Base-by-base conservation (phyloP, 1,140 invertebrate genomes). In the Drosophila sp. region DNA sequence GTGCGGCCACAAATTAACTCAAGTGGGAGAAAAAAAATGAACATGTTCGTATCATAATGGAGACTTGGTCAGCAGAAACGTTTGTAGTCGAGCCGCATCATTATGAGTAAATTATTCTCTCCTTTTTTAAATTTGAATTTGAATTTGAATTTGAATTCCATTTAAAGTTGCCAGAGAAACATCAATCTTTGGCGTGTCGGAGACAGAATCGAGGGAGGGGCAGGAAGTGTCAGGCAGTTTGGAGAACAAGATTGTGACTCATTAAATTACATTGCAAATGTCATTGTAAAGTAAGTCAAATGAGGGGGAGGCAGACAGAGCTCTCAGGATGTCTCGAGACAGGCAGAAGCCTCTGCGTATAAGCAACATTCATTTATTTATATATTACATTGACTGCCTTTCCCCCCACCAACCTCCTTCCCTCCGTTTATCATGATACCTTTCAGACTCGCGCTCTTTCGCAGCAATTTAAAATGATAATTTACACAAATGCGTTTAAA, bases 401-500 rank as follows among this genome's bases (percentile, higher is more conserved):
- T 6, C 50, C 13, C 16, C 8, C 9, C 1, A n/a, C n/a, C 13
- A 3, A 18, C 9, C 16, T n/a, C 4, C 11, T 38, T 25, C 34
- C 53, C 4, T 41, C 7, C 16, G 18, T 38, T 38, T 32, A 13
- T 32, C 25, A 8, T 14, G 46, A 9, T 13, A 18, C 21, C 50
- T 53, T 53, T 43, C 25, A 11, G 7, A 7, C 41, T 36, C 40
- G 51, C 34, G n/a, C 41, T 45, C 51, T 57, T 32, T 67, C 45
- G 29, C 72, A 69, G 83, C 84, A 89, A 89, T 89, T 89, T 89
- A 89, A 89, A 89, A 89, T 89, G 83, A 89, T 89, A 89, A 89
- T 89, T 89, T 89, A 89, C 83, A 89, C 83, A 89, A 89, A 89
- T 89, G 83, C 84, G 83, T 83, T 89, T 89, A 89, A 89, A 89